Percentiles rank a stretch among this genome's conserved stretches.
These are phyloP conservation scores for Neolamprologus caudopunctatus DNA, from an alignment of 2,113 vertebrate genomes.

Conservation along the genomic window DNA sequence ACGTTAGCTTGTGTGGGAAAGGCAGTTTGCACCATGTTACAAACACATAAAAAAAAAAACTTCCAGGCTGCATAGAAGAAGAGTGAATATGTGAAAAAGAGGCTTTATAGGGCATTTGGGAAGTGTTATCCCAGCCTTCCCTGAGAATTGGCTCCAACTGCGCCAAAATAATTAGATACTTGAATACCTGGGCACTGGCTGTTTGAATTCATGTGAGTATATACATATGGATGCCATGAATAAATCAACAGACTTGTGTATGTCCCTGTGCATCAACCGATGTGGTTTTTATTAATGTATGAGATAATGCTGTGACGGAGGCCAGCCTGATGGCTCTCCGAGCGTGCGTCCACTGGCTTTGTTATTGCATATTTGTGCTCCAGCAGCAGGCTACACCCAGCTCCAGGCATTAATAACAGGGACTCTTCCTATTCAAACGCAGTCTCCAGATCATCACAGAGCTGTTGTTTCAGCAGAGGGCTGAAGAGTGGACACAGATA, in stretches of 20 bases:
- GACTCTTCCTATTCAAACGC: conserved; percentile 24
- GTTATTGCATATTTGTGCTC: conserved; percentile 60
- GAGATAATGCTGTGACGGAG: conserved; percentile 27
- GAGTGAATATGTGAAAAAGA: neutral
- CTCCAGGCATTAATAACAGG: conserved; percentile 41
- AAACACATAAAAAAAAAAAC: conserved; percentile 12
- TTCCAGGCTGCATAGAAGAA: conserved; percentile 34
- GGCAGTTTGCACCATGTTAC: conserved; percentile 50
- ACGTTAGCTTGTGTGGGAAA: conserved; percentile 66
- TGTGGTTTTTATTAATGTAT: neutral
- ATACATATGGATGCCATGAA: neutral
- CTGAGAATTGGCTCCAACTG: neutral
- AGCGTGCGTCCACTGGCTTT: conserved; percentile 36
- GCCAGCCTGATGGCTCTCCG: conserved; percentile 17
- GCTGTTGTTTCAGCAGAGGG: neutral
- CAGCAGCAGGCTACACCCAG: conserved; percentile 53
- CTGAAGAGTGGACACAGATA: neutral
- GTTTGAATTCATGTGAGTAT: neutral
- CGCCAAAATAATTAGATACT: neutral
- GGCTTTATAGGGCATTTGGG: conserved; percentile 40
- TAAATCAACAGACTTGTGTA: neutral
- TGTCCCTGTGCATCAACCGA: neutral
- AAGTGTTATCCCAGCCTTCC: conserved; percentile 19
- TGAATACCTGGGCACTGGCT: neutral
- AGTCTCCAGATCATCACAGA: neutral